These are phyloP conservation scores for Seira ritae DNA, from an alignment of 2,888 invertebrate genomes.

Conservation along the genomic window DNA sequence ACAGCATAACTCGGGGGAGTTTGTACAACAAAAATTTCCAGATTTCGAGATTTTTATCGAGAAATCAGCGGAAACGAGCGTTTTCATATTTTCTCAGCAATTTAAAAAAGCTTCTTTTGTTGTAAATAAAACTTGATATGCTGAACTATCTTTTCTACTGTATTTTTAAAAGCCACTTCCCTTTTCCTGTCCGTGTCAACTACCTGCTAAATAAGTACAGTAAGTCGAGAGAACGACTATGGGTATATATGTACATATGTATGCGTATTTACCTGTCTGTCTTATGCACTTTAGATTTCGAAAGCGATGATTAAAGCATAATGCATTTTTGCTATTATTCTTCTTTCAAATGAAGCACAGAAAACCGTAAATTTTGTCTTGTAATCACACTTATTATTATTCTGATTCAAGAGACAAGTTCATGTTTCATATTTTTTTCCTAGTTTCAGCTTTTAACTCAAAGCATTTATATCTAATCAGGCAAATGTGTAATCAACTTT, in stretches of 20 bases:
- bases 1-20: too few relatives aligned
- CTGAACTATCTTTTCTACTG: constrained; percentile 11
- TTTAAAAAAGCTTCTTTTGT: constrained; percentile 34
- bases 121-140: too few relatives aligned
- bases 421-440: constrained; percentile 28
- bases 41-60: constrained; percentile 65
- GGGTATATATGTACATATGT: too few relatives aligned
- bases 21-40: constrained; percentile 69
- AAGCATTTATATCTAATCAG: constrained; percentile 42
- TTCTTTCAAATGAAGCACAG: too few relatives aligned
- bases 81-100: constrained; percentile 68
- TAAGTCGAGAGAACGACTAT: too few relatives aligned
- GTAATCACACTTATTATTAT: constrained; percentile 23
- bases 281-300: too few relatives aligned
- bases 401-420: background rate
- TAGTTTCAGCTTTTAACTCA: constrained; percentile 44
- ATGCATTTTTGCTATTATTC: constrained; percentile 33
- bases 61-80: constrained; percentile 69
- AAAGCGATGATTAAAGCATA: too few relatives aligned
- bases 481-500: constrained; percentile 48
- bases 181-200: constrained; percentile 66
- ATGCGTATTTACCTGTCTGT: too few relatives aligned
- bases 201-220: constrained; percentile 71
- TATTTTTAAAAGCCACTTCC: constrained; percentile 61
- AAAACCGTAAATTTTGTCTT: constrained; percentile 45